A percentile compares a stretch with the other conserved stretches of the same genome.
Evolutionary conservation across 2,888 invertebrate species (phyloP).

Genomic region (Drosophila diplacantha): DNA sequence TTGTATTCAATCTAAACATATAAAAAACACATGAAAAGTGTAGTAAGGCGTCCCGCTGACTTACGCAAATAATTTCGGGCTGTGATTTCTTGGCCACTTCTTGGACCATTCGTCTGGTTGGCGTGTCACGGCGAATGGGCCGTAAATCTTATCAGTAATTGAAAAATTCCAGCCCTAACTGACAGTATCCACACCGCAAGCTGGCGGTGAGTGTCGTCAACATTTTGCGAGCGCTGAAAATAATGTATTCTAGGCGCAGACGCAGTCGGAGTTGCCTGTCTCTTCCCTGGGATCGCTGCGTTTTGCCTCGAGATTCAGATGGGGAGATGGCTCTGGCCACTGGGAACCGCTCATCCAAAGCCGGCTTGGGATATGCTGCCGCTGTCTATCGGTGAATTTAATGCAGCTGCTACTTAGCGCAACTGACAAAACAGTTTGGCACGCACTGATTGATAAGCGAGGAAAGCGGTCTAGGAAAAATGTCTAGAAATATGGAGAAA

Average conservation of each 20-base stretch:
- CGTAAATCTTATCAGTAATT: slow-evolving; percentile 46
- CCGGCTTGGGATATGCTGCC: slow-evolving; percentile 30
- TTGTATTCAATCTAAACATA: not conserved
- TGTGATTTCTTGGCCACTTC: slow-evolving; percentile 19
- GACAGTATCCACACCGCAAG: slow-evolving; percentile 39
- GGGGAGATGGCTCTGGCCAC: not conserved
- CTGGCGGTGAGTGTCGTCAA: slow-evolving; percentile 54
- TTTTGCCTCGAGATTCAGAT: slow-evolving; percentile 7
- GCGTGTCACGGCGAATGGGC: slow-evolving; percentile 37
- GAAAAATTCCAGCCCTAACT: slow-evolving; percentile 55
- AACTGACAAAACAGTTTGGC: slow-evolving; percentile 72
- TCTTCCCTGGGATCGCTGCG: slow-evolving; percentile 12
- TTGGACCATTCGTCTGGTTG: slow-evolving; percentile 8
- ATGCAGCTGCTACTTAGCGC: slow-evolving; percentile 67
- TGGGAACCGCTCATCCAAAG: slow-evolving; percentile 24
- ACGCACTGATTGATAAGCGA: slow-evolving; percentile 72
- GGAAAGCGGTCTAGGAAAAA: slow-evolving; percentile 30
- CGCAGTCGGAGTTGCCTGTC: slow-evolving; percentile 14
- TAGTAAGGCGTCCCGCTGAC: not conserved
- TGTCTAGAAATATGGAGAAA: slow-evolving; percentile 1
- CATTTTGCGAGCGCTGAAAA: slow-evolving; percentile 47
- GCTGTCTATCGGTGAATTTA: slow-evolving; percentile 44
- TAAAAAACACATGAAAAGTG: not conserved
- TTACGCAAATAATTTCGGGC: slow-evolving; percentile 2
- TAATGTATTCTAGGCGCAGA: slow-evolving; percentile 40